Evolutionary conservation across 2,888 invertebrate genomes (phyloP), one percentile per base, ranked within the genome.

Genomic region (Choreutis nemorana): DNA sequence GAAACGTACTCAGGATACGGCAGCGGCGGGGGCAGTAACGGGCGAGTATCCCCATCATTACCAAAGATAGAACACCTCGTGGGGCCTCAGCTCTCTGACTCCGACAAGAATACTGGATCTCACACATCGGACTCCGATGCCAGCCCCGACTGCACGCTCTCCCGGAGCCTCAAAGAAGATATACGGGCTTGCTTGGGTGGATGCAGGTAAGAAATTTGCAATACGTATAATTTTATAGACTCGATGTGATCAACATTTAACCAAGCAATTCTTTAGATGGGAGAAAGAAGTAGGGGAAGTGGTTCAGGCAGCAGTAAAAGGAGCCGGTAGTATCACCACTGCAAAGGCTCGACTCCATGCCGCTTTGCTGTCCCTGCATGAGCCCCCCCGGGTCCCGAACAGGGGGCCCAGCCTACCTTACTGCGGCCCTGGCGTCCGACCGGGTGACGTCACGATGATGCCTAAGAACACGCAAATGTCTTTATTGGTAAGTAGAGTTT

Each of bases 381-480:
- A 64, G 33, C 52, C 63, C 0, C 53, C 50, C 4, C 48, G 53
- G 15, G 47, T 59, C 23, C 67, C 73, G 20, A 78, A 78, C 45
- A 55, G 77, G 2, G 82, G 81, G 10, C 83, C 83, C 10, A 77
- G 82, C 37, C 68, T 83, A 30, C 82, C 83, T 35, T 84, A 83
- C 57, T 83, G 82, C 48, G 84, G 84, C 15, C 81, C 83, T 22
- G 82, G 80, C 12, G 81, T 79, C 13, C 45, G 73, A 4, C 73
- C 73, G 0, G 81, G 79, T 0, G 81, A 80, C 41, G 78, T 80
- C 40, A 75, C 73, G 5, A 77, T 80, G 75, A 75, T 75, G 66
- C 59, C 80, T 3, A 78, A 78, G 48, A 65, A 59, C 29, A 67
- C 72, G 1, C 84, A 86, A 45, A 72, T 75, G 67, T 72, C 75